Percentiles rank a stretch among this genome's conserved stretches.
Evolutionary conservation across 1,140 invertebrate genomes (phyloP).

Genomic region (Saccostrea glomerata): DNA sequence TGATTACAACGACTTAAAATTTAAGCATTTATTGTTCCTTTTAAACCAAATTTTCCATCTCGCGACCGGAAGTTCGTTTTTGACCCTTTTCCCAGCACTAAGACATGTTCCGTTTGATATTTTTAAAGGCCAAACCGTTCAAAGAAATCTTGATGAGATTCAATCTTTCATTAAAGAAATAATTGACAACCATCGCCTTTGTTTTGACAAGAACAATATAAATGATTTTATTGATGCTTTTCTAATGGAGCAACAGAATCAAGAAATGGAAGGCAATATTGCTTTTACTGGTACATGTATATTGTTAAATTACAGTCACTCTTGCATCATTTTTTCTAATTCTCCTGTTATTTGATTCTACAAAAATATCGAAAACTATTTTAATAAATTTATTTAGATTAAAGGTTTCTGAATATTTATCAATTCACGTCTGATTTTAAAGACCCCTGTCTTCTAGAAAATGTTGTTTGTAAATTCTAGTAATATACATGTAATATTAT

Average conservation of each 20-base stretch:
- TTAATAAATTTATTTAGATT: too few species aligned
- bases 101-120: background rate
- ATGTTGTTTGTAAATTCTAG: background rate
- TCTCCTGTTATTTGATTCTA: too few species aligned
- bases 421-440: background rate
- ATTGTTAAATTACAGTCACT: too few species aligned
- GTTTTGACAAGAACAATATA: background rate
- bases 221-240: background rate
- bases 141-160: background rate
- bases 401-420: background rate
- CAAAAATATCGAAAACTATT: too few species aligned
- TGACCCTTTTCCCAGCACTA: background rate
- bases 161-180: background rate
- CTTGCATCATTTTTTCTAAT: too few species aligned
- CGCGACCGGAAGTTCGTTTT: background rate
- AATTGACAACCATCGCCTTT: background rate
- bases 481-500: background rate
- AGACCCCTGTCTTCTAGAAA: background rate
- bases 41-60: background rate
- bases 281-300: too few species aligned
- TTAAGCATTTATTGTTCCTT: constrained; percentile 39
- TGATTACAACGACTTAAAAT: constrained; percentile 77
- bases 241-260: background rate
- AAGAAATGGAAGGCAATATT: background rate
- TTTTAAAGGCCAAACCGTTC: background rate